Percentiles rank a stretch among this genome's conserved stretches.
These are phyloP conservation scores for Peromyscus leucopus DNA, from an alignment of 2,113 vertebrate genomes.

Conservation along the genomic window DNA sequence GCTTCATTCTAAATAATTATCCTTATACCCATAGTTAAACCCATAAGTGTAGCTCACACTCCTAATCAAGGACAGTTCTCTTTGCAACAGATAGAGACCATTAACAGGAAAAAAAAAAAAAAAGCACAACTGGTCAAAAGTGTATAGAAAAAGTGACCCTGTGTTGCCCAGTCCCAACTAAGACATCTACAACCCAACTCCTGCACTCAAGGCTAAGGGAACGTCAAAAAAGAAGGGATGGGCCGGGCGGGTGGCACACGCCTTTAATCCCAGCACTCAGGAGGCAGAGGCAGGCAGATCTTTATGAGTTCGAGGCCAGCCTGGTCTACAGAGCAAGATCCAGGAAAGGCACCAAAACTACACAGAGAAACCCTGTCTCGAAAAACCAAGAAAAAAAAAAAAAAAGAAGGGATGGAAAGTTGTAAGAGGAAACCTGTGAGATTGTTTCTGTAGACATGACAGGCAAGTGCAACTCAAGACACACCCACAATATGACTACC, in stretches of 20 bases:
- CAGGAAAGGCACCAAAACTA: too few species aligned
- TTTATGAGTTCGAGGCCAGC: too few species aligned
- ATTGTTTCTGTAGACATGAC: neutral
- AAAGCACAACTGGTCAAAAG: neutral
- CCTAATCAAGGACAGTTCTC: neutral
- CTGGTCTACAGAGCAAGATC: too few species aligned
- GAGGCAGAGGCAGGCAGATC: too few species aligned
- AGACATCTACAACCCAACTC: neutral
- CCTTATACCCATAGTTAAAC: neutral
- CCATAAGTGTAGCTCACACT: neutral
- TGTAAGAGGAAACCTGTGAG: neutral
- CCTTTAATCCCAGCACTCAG: too few species aligned
- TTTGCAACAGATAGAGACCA: neutral
- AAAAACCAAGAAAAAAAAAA: too few species aligned
- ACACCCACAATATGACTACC: neutral
- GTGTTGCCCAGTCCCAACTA: neutral
- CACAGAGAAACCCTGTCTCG: too few species aligned
- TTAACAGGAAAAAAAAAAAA: neutral
- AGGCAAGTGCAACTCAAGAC: neutral
- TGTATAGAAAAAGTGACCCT: neutral
- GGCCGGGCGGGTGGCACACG: too few species aligned
- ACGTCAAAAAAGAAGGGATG: neutral
- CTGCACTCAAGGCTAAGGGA: neutral
- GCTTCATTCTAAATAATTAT: neutral
- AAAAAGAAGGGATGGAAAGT: neutral